These are phyloP conservation scores for Hydrotaea diabolus DNA, from an alignment of 2,888 invertebrate genomes.

Conservation along the genomic window DNA sequence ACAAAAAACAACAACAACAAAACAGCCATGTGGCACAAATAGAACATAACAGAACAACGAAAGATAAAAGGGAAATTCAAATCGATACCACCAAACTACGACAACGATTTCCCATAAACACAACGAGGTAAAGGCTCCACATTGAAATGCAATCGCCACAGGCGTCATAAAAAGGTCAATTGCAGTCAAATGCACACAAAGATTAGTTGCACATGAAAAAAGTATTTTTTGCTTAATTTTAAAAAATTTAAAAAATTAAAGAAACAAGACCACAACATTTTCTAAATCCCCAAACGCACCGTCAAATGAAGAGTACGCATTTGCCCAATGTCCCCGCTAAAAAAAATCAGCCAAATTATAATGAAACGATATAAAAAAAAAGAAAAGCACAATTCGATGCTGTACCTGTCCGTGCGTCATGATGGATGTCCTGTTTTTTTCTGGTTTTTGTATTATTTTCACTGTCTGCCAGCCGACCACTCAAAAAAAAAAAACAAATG, in stretches of 20 bases:
- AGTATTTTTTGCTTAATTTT: background rate
- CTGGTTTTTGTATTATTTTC: constrained; percentile 47
- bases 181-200: constrained; percentile 13
- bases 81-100: background rate
- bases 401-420: constrained; percentile 75
- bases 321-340: background rate
- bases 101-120: no score
- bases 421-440: constrained; percentile 74
- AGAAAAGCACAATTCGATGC: background rate
- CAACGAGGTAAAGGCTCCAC: background rate
- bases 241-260: no score
- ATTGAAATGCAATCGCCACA: constrained; percentile 30
- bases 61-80: background rate
- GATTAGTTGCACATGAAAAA: background rate
- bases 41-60: background rate
- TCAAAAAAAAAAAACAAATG: background rate
- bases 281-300: background rate
- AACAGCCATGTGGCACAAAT: background rate
- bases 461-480: constrained; percentile 3
- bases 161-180: constrained; percentile 30
- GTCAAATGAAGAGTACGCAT: constrained; percentile 45
- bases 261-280: background rate
- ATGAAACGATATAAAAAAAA: background rate
- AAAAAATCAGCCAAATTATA: constrained; percentile 29
- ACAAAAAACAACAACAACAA: background rate